Evolutionary conservation across 2,113 vertebrate genomes (phyloP), one percentile per base, ranked within the genome.

Genomic region (Hemibagrus wyckioides): DNA sequence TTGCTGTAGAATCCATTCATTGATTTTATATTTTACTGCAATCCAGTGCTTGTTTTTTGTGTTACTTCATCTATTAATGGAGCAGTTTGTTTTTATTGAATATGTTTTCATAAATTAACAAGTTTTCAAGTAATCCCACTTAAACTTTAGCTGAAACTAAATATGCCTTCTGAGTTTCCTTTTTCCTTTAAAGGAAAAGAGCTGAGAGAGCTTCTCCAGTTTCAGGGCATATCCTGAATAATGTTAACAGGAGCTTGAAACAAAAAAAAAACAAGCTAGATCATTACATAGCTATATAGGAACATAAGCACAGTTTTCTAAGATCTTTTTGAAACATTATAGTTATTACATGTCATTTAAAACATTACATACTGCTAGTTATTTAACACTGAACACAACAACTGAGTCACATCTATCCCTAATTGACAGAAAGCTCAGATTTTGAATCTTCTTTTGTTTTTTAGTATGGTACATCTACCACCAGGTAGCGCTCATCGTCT

Each of bases 401-500:
- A 23, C 23, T 56, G 4, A 13, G 52, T 57, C 3, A 36, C 13
- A 11, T 57, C 23, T 80, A 19, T 39, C 5, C 17, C 19, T 36
- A 80, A 57, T 57, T 41, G 57, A 56, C 36, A 44, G 4, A 44
- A 59, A 71, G 19, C 75, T 30, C 15, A 7, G 25, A 80, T 6
- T 28, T 80, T 65, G 77, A 13, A 94, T 93, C 93, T 94, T 91
- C 94, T 94, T 93, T 93, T 93, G 94, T 94, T 93, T 94, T 94
- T 93, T 95, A 99, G 98, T 94, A 94, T 99, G 95, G 97, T 97
- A 0, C 97, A 98, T 95, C 96, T 97, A 84, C 95, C 96, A 4
- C 89, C 95, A 19, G 86, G 96, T n/a, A 63, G 96, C 75, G 94
- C 97, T 67, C 97, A 98, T 89, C 97, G 98, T 90, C 97, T 99